phyloP scores from a whole-genome alignment of 1,140 invertebrate species.

The Goniozus legneri region DNA sequence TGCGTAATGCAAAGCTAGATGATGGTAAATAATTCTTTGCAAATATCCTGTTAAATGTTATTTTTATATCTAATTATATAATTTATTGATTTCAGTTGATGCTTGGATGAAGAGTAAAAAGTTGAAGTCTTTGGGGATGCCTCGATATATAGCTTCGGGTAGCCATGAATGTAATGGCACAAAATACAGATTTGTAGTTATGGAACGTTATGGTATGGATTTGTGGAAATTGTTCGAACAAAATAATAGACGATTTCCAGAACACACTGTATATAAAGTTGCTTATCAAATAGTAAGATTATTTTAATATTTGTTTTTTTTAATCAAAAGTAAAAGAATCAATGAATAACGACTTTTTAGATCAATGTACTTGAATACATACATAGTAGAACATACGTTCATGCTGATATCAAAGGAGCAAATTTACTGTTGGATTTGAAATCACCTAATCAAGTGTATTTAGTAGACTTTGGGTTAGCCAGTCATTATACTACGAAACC shows the following conservation, averaged over 20 bases:
- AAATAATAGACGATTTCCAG: slow-evolving; percentile 67
- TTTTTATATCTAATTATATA: slow-evolving; percentile 8
- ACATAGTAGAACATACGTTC: slow-evolving; percentile 80
- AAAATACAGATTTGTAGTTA: slow-evolving; percentile 88
- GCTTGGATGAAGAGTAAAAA: slow-evolving; percentile 71
- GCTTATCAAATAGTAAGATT: slow-evolving; percentile 80
- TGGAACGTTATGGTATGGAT: slow-evolving; percentile 88
- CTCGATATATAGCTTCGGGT: slow-evolving; percentile 78
- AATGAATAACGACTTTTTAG: slow-evolving; percentile 51
- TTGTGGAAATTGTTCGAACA: slow-evolving; percentile 77
- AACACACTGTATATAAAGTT: slow-evolving; percentile 73
- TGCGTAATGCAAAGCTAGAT: slow-evolving; percentile 77
- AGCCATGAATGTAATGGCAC: slow-evolving; percentile 70
- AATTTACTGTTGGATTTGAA: slow-evolving; percentile 80
- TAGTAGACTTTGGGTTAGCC: slow-evolving; percentile 94
- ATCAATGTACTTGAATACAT: slow-evolving; percentile 85
- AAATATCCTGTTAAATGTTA: slow-evolving; percentile 14
- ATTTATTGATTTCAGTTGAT: slow-evolving; percentile 60
- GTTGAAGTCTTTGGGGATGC: slow-evolving; percentile 79
- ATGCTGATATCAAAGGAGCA: slow-evolving; percentile 89
- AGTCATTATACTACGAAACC: slow-evolving; percentile 68
- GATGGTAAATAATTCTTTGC: slow-evolving; percentile 62
- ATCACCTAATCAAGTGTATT: slow-evolving; percentile 73
- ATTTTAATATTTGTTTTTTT: neutral
- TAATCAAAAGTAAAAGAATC: neutral